Percentiles rank a stretch among this genome's conserved stretches.
Evolutionary conservation across 2,888 invertebrate genomes (phyloP).

Genomic region (Sesamia inferens): DNA sequence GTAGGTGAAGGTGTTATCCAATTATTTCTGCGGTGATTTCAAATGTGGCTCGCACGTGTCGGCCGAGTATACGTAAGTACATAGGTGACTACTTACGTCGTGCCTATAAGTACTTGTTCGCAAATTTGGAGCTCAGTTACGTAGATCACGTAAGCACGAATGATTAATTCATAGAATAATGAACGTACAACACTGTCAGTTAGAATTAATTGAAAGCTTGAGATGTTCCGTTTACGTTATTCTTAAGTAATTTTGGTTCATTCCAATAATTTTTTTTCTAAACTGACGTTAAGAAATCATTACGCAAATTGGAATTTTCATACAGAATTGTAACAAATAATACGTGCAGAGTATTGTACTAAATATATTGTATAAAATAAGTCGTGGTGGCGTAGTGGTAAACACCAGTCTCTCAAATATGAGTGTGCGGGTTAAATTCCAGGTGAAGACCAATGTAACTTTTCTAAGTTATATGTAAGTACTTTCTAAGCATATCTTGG

Average conservation of each 20-base stretch:
- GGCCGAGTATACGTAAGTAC: constrained; percentile 34
- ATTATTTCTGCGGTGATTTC: constrained; percentile 59
- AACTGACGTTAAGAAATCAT: neutral
- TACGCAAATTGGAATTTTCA: neutral
- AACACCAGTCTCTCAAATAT: too few species aligned
- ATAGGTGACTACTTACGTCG: constrained; percentile 16
- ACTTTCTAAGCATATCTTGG: too few species aligned
- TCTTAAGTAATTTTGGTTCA: constrained; percentile 6
- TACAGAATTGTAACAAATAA: neutral
- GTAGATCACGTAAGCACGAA: constrained; percentile 46
- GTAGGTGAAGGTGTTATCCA: constrained; percentile 61
- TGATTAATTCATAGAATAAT: constrained; percentile 45
- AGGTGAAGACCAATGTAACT: too few species aligned
- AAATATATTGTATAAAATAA: too few species aligned
- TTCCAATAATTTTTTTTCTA: neutral
- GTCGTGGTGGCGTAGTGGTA: too few species aligned
- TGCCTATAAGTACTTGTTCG: constrained; percentile 16
- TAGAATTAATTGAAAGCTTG: constrained; percentile 36
- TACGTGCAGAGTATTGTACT: too few species aligned
- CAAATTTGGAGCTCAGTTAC: constrained; percentile 39
- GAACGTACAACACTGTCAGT: constrained; percentile 34
- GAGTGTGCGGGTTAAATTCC: too few species aligned
- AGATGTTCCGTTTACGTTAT: constrained; percentile 10
- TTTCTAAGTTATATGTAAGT: too few species aligned
- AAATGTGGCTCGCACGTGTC: constrained; percentile 64